phyloP scores from a whole-genome alignment of 2,113 vertebrate species.

The Lynx canadensis region DNA sequence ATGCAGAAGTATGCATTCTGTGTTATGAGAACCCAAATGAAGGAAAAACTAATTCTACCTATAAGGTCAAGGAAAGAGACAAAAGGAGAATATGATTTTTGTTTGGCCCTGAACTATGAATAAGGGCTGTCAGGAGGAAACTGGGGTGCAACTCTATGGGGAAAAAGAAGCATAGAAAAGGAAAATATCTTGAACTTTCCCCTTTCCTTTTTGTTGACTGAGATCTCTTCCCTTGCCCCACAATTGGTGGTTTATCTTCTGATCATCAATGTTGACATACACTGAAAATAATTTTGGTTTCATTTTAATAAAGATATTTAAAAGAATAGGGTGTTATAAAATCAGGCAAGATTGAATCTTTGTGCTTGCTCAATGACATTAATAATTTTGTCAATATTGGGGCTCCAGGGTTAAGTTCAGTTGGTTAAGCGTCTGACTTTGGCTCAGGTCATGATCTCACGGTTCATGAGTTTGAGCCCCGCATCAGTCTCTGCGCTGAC shows the following conservation, averaged over 20 bases:
- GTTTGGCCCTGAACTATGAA: neutral
- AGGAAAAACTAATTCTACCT: neutral
- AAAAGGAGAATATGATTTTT: neutral
- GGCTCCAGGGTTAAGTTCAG: too few species aligned
- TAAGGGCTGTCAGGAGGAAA: neutral
- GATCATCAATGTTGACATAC: neutral
- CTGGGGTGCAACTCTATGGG: neutral
- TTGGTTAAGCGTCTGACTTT: too few species aligned
- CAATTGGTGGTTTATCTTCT: neutral
- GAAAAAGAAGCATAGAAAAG: neutral
- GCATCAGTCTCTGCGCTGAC: too few species aligned
- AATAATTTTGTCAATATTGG: neutral
- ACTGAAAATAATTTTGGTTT: neutral
- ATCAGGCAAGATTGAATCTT: neutral
- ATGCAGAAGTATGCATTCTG: neutral
- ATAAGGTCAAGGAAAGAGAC: neutral
- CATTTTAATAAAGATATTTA: neutral
- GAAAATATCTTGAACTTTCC: neutral
- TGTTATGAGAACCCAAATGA: neutral
- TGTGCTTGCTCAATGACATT: neutral
- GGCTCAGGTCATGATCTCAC: too few species aligned
- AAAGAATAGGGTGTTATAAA: neutral
- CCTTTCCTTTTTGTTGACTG: neutral
- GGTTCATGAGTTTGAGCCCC: too few species aligned
- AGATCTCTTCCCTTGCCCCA: neutral